A percentile compares a stretch with the other conserved stretches of the same genome.
These are phyloP conservation scores for Trachymyrmex cornetzi DNA, from an alignment of 1,140 invertebrate genomes.

Conservation along the genomic window DNA sequence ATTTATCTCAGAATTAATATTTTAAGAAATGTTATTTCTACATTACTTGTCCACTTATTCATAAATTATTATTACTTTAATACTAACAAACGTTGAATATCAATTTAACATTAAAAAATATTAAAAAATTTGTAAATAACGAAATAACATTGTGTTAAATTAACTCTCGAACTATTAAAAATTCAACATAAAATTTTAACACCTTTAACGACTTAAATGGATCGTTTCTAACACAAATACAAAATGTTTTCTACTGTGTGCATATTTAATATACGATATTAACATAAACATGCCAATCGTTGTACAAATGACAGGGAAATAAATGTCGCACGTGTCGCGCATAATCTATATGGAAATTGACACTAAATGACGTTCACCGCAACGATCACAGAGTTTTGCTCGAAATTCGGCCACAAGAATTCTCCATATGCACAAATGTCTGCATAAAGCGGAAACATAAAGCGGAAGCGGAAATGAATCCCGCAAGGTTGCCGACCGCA, in stretches of 20 bases:
- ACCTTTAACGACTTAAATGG: too few species aligned
- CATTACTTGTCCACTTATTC: too few species aligned
- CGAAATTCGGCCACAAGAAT: slow-evolving; percentile 45
- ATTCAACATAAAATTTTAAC: too few species aligned
- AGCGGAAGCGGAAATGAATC: slow-evolving; percentile 74
- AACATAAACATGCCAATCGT: slow-evolving; percentile 1
- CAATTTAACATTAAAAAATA: too few species aligned
- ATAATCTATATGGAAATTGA: slow-evolving; percentile 50
- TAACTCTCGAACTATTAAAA: too few species aligned
- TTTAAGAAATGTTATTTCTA: too few species aligned
- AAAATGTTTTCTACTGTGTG: neutral
- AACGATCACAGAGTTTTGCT: slow-evolving; percentile 22
- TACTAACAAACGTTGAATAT: too few species aligned
- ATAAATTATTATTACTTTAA: too few species aligned
- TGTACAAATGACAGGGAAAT: neutral
- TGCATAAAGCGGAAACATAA: slow-evolving; percentile 78
- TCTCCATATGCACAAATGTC: slow-evolving; percentile 81
- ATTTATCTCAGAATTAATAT: too few species aligned
- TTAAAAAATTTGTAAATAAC: too few species aligned
- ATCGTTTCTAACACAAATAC: too few species aligned
- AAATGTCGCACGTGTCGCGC: slow-evolving; percentile 25
- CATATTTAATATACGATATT: slow-evolving; percentile 15
- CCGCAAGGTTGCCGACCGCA: slow-evolving; percentile 74
- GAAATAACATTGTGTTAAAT: too few species aligned
- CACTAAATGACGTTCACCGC: slow-evolving; percentile 1